These are phyloP conservation scores for Antheraea yamamai DNA, from an alignment of 2,888 invertebrate species.

Conservation along the genomic window DNA sequence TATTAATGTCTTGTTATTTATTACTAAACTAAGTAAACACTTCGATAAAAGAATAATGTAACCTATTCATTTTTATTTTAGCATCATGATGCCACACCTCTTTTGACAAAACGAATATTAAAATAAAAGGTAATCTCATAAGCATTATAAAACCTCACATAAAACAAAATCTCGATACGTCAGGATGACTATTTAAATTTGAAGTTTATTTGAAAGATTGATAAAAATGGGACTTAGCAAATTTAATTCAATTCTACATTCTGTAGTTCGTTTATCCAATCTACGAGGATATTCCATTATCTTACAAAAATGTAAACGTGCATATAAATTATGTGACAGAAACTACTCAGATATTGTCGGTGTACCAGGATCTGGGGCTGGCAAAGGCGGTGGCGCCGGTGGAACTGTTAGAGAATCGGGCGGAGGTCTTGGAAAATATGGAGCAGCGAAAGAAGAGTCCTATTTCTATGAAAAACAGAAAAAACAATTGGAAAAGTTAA, in stretches of 20 bases:
- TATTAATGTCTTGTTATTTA: too few relatives aligned
- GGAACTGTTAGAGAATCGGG: constrained; percentile 59
- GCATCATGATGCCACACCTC: background rate
- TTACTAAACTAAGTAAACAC: too few relatives aligned
- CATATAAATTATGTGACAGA: background rate
- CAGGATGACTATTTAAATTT: constrained; percentile 14
- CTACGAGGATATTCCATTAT: background rate
- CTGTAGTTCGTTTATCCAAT: background rate
- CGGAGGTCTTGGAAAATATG: constrained; percentile 56
- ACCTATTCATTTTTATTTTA: too few relatives aligned
- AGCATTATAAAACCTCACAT: too few relatives aligned
- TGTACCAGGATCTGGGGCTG: constrained; percentile 52
- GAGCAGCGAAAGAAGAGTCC: constrained; percentile 61
- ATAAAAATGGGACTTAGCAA: background rate
- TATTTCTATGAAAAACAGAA: constrained; percentile 60
- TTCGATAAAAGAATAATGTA: too few relatives aligned
- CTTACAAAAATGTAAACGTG: background rate
- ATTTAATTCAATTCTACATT: constrained; percentile 2
- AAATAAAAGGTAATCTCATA: background rate
- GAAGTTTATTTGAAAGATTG: background rate
- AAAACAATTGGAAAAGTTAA: constrained; percentile 55
- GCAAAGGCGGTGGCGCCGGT: constrained; percentile 59
- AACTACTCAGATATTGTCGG: background rate
- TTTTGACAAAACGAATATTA: background rate
- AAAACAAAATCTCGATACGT: background rate